phyloP scores from a whole-genome alignment of 2,888 invertebrate species.

The Laspeyria flexula region DNA sequence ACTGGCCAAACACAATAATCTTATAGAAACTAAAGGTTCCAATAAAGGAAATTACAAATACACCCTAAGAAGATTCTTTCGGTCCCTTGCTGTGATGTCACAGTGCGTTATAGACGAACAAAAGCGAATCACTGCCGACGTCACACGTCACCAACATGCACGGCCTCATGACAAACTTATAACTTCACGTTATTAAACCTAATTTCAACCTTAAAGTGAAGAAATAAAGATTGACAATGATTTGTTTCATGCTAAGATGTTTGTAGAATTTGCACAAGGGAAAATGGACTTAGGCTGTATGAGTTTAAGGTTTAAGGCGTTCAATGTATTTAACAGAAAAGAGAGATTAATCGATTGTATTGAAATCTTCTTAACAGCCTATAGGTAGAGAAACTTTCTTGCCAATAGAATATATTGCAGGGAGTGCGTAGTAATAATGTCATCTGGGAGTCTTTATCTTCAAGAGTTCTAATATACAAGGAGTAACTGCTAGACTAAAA shows the following conservation, averaged over 20 bases:
- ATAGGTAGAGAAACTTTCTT: neutral
- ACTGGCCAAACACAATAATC: neutral
- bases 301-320: constrained; percentile 1
- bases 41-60: constrained; percentile 44
- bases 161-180: constrained; percentile 15
- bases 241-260: neutral
- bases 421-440: too few relatives aligned
- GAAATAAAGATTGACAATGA: constrained; percentile 12
- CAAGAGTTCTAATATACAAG: too few relatives aligned
- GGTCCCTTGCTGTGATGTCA: constrained; percentile 49
- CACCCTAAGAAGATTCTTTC: constrained; percentile 36
- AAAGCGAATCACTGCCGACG: constrained; percentile 66
- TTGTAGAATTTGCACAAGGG: neutral
- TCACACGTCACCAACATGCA: constrained; percentile 61
- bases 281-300: neutral
- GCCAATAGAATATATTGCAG: too few relatives aligned
- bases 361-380: constrained; percentile 37
- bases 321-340: too few relatives aligned
- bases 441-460: too few relatives aligned
- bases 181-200: neutral
- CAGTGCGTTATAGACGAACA: constrained; percentile 61
- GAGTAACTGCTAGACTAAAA: too few relatives aligned
- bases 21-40: constrained; percentile 16
- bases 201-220: constrained; percentile 7
- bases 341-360: constrained; percentile 56